Conservation (phyloP, 2,888 invertebrate genomes). For the Sylvicola cinctus region DNA sequence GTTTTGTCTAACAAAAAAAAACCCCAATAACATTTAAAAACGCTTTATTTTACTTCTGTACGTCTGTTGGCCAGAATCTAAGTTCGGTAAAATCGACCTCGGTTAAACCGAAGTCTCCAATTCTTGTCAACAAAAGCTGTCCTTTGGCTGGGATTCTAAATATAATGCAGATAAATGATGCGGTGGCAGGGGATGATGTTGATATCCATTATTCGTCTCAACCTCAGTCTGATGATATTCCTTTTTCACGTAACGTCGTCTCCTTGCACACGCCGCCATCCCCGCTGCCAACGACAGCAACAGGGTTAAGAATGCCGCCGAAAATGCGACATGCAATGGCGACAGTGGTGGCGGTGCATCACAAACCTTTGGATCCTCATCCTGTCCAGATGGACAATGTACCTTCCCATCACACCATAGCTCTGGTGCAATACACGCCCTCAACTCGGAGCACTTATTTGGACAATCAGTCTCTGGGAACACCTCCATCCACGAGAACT, state of each 20-base stretch:
- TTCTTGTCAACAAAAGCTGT: slow-evolving; percentile 52
- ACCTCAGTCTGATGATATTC: slow-evolving; percentile 10
- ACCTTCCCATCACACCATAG: slow-evolving; percentile 63
- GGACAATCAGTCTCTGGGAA: slow-evolving; percentile 9
- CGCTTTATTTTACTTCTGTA: no score
- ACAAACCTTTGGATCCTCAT: slow-evolving; percentile 58
- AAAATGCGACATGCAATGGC: slow-evolving; percentile 40
- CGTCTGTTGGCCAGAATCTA: no score
- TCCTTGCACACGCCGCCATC: slow-evolving; percentile 27
- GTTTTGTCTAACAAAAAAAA: no score
- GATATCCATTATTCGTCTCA: slow-evolving; percentile 6
- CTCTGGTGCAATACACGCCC: slow-evolving; percentile 57
- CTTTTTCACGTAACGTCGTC: slow-evolving; percentile 32
- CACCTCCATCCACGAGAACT: slow-evolving; percentile 8
- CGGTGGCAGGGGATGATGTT: slow-evolving; percentile 9
- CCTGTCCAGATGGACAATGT: slow-evolving; percentile 65
- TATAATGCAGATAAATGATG: slow-evolving; percentile 21
- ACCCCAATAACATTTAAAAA: no score
- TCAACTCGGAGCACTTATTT: slow-evolving; percentile 54
- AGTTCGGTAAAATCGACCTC: slow-evolving; percentile 4
- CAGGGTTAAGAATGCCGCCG: slow-evolving; percentile 39
- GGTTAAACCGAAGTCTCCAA: slow-evolving; percentile 22
- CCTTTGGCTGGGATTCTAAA: slow-evolving; percentile 38
- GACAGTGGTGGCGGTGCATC: slow-evolving; percentile 46
- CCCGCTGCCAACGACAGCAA: slow-evolving; percentile 35